Base-by-base conservation (phyloP, 2,113 vertebrate species). In the Rhinoptilus africanus region DNA sequence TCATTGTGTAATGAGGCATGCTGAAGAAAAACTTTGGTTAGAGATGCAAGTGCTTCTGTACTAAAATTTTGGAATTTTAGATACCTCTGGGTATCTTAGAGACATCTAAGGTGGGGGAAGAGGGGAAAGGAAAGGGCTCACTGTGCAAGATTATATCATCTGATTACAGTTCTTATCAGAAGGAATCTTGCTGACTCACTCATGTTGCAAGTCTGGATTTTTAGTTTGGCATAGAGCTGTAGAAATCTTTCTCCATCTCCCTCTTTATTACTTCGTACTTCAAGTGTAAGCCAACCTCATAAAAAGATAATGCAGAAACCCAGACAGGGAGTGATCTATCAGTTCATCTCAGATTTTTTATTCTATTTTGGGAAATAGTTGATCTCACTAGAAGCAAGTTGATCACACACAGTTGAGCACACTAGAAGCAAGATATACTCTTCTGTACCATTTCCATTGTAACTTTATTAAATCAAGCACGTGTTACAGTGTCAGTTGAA, bases 1-100 rank as follows among this genome's bases (percentile, higher is more conserved):
- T 92, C 90, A 34, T 69, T 95, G 91, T 94, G 69, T 79, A 96
- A 96, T 93, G 92, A 96, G 21, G 89, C 94, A 68, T 89, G 43
- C 14, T 60, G n/a, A 92, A 72, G 35, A 60, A 89, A 93, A 96
- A 28, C 67, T 91, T 77, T 60, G 6, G 8, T 82, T 72, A 56
- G 39, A 76, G 16, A n/a, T 24, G 16, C 0, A 7, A 53, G n/a
- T 76, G 37, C 6, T 88, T 19, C 27, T 57, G 39, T 68, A 43
- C n/a, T 66, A 73, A 56, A 53, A 54, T 47, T 64, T 14, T 56
- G 27, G 53, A 51, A 75, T 85, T 94, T 87, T 74, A 73, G n/a
- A 23, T 67, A 39, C 7, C 3, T 78, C 21, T 81, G 21, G 2
- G 8, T 59, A 12, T 63, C 28, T 84, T 59, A 54, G 37, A 89